Evolutionary conservation across 2,888 invertebrate genomes (phyloP).

Genomic region (Galeruca laticollis): DNA sequence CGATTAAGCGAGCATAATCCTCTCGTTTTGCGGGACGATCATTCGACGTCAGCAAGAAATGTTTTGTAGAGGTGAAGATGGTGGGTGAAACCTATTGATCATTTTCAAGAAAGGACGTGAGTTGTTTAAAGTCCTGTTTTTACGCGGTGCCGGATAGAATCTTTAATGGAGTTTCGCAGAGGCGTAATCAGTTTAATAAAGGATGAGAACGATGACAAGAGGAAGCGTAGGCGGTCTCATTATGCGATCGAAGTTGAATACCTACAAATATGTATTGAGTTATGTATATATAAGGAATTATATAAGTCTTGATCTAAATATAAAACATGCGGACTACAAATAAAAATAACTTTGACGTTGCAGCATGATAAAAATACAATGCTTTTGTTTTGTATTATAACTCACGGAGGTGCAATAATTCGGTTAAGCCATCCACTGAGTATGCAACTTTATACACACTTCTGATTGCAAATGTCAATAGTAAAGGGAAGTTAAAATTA

Average conservation of each 20-base stretch:
- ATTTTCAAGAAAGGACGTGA: conserved; percentile 32
- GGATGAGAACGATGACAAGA: background rate
- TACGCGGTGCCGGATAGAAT: conserved; percentile 3
- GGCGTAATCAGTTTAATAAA: background rate
- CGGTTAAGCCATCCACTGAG: too few species aligned
- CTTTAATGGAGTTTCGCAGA: conserved; percentile 7
- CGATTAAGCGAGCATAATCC: conserved; percentile 20
- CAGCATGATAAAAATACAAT: too few species aligned
- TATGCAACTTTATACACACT: too few species aligned
- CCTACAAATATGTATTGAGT: background rate
- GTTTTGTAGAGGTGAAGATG: conserved; percentile 17
- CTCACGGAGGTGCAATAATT: too few species aligned
- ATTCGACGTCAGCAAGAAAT: conserved; percentile 19
- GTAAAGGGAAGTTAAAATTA: too few species aligned
- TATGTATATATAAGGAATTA: too few species aligned
- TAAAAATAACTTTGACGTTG: too few species aligned
- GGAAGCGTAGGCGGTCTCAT: background rate
- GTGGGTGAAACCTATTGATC: conserved; percentile 24
- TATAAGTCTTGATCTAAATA: too few species aligned
- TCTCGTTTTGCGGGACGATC: background rate
- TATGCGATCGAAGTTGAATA: background rate
- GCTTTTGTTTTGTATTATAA: too few species aligned
- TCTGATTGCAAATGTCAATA: too few species aligned
- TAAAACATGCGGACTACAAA: too few species aligned
- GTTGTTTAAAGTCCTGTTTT: conserved; percentile 26